phyloP scores from a whole-genome alignment of 2,888 invertebrate species.

The Aleiodes testaceus region DNA sequence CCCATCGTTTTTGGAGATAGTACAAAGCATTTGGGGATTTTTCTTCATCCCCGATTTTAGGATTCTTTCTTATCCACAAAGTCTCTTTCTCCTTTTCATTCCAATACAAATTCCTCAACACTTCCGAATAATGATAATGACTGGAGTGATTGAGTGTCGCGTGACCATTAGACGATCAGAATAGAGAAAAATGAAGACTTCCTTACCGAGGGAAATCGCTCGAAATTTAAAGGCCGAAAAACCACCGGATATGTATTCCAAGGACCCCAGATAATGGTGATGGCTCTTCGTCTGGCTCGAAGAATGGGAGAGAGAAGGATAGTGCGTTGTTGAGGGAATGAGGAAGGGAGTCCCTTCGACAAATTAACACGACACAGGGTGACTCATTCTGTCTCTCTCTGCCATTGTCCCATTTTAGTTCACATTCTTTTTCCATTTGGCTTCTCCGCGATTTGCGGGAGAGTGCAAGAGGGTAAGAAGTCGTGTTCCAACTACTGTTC shows the following conservation, averaged over 20 bases:
- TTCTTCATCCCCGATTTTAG: slow-evolving; percentile 4
- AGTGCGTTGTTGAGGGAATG: slow-evolving; percentile 30
- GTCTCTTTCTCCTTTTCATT: too few species aligned
- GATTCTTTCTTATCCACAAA: not conserved
- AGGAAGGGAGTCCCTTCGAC: slow-evolving; percentile 48
- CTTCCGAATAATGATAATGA: too few species aligned
- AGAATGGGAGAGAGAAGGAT: slow-evolving; percentile 45
- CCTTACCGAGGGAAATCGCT: slow-evolving; percentile 55
- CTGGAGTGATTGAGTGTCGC: too few species aligned
- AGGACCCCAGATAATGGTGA: slow-evolving; percentile 63
- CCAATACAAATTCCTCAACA: too few species aligned
- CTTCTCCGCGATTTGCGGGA: slow-evolving; percentile 23
- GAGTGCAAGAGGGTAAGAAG: slow-evolving; percentile 38
- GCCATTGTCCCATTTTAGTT: slow-evolving; percentile 59
- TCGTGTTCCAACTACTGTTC: slow-evolving; percentile 60
- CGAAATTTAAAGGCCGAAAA: slow-evolving; percentile 62
- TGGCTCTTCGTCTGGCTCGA: slow-evolving; percentile 48
- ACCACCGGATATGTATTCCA: slow-evolving; percentile 68
- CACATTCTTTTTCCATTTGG: slow-evolving; percentile 38
- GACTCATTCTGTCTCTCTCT: slow-evolving; percentile 39
- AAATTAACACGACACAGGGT: slow-evolving; percentile 67
- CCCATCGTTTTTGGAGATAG: slow-evolving; percentile 16
- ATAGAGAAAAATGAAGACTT: slow-evolving; percentile 1
- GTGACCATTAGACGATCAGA: too few species aligned
- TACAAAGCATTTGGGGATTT: slow-evolving; percentile 16